Evolutionary conservation across 2,113 vertebrate species (phyloP).

Genomic region (Coregonus clupeaformis): DNA sequence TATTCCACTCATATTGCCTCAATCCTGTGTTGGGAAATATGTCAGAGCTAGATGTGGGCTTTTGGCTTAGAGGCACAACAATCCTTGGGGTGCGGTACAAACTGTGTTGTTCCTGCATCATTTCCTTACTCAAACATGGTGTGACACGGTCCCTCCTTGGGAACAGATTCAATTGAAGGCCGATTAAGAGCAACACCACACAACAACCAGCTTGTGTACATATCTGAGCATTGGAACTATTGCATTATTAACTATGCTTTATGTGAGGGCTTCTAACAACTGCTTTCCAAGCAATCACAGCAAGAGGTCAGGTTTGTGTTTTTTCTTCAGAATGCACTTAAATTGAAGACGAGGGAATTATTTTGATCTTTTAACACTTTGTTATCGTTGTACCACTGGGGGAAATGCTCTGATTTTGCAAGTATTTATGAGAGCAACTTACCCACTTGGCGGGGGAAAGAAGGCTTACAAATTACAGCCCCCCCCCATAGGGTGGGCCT

Average conservation of each 20-base stretch:
- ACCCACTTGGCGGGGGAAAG: too few species aligned
- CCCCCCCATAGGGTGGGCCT: conserved; percentile 44
- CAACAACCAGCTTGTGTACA: conserved; percentile 42
- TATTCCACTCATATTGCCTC: too few species aligned
- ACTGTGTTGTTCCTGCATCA: conserved; percentile 27
- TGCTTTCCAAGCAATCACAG: conserved; percentile 19
- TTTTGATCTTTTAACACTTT: conserved; percentile 19
- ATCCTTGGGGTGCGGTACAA: not conserved
- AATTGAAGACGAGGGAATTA: conserved; percentile 4
- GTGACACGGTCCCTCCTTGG: conserved; percentile 58
- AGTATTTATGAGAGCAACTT: conserved; percentile 12
- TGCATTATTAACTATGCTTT: conserved; percentile 68
- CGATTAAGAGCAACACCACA: conserved; percentile 65
- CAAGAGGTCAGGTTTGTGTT: conserved; percentile 10
- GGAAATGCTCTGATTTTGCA: conserved; percentile 10
- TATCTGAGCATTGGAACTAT: conserved; percentile 42
- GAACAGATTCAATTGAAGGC: conserved; percentile 72
- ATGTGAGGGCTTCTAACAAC: conserved; percentile 43
- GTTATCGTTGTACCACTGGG: conserved; percentile 3
- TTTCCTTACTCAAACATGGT: conserved; percentile 68
- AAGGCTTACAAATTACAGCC: too few species aligned
- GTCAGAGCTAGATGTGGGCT: conserved; percentile 3
- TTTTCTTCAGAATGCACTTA: conserved; percentile 17
- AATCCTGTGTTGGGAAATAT: not conserved
- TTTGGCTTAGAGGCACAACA: not conserved